Conservation (phyloP, 2,113 vertebrate species). For the Spea multiplicata region DNA sequence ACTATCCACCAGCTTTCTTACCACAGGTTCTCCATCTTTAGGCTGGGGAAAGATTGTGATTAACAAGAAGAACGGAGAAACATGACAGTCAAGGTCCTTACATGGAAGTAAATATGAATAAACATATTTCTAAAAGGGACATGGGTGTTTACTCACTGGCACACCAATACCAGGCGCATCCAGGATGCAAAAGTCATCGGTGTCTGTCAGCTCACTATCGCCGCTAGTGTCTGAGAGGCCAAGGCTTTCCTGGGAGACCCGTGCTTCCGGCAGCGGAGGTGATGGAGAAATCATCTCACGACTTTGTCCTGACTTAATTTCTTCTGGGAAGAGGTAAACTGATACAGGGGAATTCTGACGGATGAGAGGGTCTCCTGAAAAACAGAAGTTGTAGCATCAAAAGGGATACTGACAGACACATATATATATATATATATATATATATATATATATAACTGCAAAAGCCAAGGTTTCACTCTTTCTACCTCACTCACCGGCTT, state of each 20-base stretch:
- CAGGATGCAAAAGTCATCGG: conserved; percentile 89
- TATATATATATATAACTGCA: neutral
- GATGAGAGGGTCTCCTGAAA: conserved; percentile 62
- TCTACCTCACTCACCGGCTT: conserved; percentile 4
- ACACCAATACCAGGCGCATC: conserved; percentile 89
- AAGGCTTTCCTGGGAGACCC: conserved; percentile 40
- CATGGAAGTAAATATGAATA: neutral
- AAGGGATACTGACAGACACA: neutral
- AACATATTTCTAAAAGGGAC: neutral
- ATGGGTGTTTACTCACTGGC: conserved; percentile 64
- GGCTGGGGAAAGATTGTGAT: conserved; percentile 61
- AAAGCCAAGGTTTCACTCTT: neutral
- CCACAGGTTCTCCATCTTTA: conserved; percentile 81
- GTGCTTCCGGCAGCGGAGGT: conserved; percentile 31
- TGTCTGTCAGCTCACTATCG: conserved; percentile 72
- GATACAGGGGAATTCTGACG: conserved; percentile 76
- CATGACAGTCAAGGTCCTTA: too few species aligned
- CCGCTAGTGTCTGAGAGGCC: conserved; percentile 65
- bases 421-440: neutral
- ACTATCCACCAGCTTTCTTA: conserved; percentile 71
- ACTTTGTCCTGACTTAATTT: conserved; percentile 53
- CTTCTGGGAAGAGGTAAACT: conserved; percentile 84
- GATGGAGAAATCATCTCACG: conserved; percentile 51
- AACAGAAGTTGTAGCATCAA: neutral
- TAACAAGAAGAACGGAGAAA: too few species aligned